Evolutionary conservation across 64 coral and sea anemone genomes (phyloP).

Genomic region (Montipora cactus): DNA sequence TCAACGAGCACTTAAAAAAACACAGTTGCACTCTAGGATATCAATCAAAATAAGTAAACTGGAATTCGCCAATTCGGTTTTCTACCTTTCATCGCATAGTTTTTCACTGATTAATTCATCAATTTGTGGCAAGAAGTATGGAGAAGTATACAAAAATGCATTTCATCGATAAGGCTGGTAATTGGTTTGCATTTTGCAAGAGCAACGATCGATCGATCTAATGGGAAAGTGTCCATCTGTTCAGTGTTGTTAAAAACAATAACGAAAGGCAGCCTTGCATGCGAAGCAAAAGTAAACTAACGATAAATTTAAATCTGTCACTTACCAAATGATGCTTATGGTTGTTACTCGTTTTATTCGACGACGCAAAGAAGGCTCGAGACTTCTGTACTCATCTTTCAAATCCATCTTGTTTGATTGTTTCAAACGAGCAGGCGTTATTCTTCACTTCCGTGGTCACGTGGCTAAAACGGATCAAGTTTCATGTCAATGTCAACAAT

Average conservation of each 20-base stretch:
- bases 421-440: conserved; percentile 7
- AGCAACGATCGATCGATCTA: neutral
- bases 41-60: too few species aligned
- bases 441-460: neutral
- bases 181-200: neutral
- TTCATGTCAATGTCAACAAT: neutral
- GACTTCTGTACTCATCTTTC: conserved; percentile 73
- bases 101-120: neutral
- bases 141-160: neutral
- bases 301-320: neutral
- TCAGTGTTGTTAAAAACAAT: neutral
- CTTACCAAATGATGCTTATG: conserved; percentile 88
- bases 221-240: neutral
- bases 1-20: too few species aligned
- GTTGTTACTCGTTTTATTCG: conserved; percentile 78
- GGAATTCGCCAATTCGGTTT: too few species aligned
- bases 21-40: too few species aligned
- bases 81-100: neutral
- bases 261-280: neutral
- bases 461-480: neutral
- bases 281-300: neutral
- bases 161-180: neutral
- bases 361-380: conserved; percentile 75
- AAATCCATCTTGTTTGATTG: conserved; percentile 53
- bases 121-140: too few species aligned